phyloP scores from a whole-genome alignment of 2,888 invertebrate species.

The Heliconius sara region DNA sequence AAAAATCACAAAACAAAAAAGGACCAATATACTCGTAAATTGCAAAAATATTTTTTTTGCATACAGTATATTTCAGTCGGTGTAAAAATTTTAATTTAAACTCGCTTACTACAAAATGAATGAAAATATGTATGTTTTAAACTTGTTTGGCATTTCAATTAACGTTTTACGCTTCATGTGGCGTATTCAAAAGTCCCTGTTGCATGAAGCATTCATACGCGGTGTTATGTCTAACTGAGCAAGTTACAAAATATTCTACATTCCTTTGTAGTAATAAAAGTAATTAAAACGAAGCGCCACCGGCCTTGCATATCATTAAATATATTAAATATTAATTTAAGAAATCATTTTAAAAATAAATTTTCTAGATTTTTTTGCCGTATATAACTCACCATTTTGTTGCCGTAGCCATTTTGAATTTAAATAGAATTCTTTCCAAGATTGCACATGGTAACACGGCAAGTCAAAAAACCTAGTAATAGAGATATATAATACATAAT shows the following conservation, averaged over 20 bases:
- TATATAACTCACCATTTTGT: too few relatives aligned
- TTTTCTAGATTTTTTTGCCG: too few relatives aligned
- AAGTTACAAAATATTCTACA: not conserved
- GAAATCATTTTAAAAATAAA: too few relatives aligned
- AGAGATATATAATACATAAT: too few relatives aligned
- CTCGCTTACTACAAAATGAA: not conserved
- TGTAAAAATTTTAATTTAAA: not conserved
- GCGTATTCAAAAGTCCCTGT: conserved; percentile 25
- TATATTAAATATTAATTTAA: too few relatives aligned
- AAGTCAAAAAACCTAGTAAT: too few relatives aligned
- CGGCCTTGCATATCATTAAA: not conserved
- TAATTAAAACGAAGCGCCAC: not conserved
- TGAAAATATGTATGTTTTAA: conserved; percentile 10
- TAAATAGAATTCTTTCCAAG: too few relatives aligned
- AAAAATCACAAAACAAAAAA: not conserved
- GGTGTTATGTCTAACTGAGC: conserved; percentile 1
- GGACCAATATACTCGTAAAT: not conserved
- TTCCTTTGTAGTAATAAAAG: not conserved
- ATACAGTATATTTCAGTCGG: not conserved
- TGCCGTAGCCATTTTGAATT: too few relatives aligned
- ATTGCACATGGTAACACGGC: too few relatives aligned
- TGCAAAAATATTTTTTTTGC: not conserved
- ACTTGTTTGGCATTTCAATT: conserved; percentile 24
- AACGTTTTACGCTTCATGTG: conserved; percentile 22
- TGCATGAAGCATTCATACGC: conserved; percentile 24